Conservation (phyloP, 2,888 invertebrate genomes). For the Mantis religiosa region DNA sequence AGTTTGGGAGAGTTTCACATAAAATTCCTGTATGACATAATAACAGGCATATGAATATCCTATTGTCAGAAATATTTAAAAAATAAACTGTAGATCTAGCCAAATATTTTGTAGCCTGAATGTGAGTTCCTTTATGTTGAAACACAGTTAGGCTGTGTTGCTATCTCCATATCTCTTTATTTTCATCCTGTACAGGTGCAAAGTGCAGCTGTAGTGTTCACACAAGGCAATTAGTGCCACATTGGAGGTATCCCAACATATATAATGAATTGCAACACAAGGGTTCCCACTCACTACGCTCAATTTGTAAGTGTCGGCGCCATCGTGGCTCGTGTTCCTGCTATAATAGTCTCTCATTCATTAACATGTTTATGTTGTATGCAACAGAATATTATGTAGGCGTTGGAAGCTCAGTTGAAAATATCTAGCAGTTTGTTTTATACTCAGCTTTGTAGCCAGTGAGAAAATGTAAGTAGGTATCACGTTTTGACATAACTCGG, state of each 20-base stretch:
- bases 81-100: neutral
- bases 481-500: too few relatives aligned
- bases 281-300: neutral
- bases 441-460: too few relatives aligned
- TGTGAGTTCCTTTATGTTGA: neutral
- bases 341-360: neutral
- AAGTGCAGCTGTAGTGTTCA: neutral
- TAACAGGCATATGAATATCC: too few relatives aligned
- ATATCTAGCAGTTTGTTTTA: neutral
- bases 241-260: neutral
- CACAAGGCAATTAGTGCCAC: neutral
- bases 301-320: neutral
- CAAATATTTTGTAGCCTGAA: neutral
- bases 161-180: neutral
- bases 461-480: too few relatives aligned
- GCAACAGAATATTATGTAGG: neutral
- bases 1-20: too few relatives aligned
- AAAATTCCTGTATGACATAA: too few relatives aligned
- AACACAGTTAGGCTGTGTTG: neutral
- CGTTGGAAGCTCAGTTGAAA: neutral
- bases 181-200: neutral
- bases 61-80: too few relatives aligned
- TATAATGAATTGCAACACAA: neutral
- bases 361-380: too few relatives aligned
- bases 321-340: neutral